Conservation (phyloP, 2,113 vertebrate species). For the Apodemus sylvaticus region DNA sequence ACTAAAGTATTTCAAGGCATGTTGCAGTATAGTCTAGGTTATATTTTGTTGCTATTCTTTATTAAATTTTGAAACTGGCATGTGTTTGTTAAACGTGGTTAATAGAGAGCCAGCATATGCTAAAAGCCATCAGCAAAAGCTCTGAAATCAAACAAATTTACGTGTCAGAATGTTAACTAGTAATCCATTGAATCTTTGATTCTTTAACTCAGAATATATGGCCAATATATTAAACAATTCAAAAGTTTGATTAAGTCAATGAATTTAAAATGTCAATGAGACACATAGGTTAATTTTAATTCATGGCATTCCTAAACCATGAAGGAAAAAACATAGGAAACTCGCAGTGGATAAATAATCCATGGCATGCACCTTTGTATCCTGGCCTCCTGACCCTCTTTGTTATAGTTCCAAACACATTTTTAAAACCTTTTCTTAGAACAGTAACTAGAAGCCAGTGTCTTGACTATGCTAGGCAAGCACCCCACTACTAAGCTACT, state of each 20-base stretch:
- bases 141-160: background rate
- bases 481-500: background rate
- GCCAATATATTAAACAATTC: background rate
- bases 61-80: background rate
- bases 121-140: background rate
- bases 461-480: background rate
- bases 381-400: no score
- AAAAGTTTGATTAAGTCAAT: background rate
- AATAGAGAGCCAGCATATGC: background rate
- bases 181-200: background rate
- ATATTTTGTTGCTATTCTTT: background rate
- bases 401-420: background rate
- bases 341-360: background rate
- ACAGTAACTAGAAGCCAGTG: background rate
- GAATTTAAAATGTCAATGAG: background rate
- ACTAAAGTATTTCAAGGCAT: background rate
- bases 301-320: background rate
- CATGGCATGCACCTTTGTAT: background rate
- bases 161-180: no score
- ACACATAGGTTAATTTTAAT: background rate
- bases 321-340: background rate
- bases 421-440: background rate
- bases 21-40: background rate
- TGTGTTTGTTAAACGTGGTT: background rate
- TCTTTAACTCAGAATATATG: background rate